Base-by-base conservation (phyloP, 2,888 invertebrate species). In the Synergus japonicus region DNA sequence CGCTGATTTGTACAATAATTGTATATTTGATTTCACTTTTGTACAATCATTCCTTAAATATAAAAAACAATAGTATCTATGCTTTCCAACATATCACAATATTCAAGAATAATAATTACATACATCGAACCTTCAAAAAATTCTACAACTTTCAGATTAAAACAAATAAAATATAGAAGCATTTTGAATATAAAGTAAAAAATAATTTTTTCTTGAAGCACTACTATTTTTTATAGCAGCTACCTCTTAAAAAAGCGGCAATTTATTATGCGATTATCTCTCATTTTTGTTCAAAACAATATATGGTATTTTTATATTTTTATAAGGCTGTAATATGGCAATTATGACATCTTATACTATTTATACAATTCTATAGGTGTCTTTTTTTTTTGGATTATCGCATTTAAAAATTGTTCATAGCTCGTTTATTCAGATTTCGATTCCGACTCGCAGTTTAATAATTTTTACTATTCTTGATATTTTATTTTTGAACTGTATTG, bases 251-350 rank as follows among this genome's bases (percentile, higher is more conserved):
- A 29, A 29, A 29, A 29, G 3, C 3, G 3, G 3, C 2, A 29
- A 29, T 29, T 2, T 29, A 29, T 29, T 29, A 29, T 29, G 29
- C 22, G 29, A 3, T 29, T 73, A 2, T 54, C 15, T 10, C 8
- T n/a, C n/a, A 67, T 18, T 67, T 67, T 73, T 73, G 1, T 22
- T 29, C n/a, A n/a, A n/a, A 49, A 37, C 10, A 37, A 54, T 54
- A 54, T 73, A 37, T 5, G 15, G 9, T 37, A n/a, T 15, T 22
- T 46, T 22, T 29, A 18, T 13, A 69, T 54, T 69, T 60, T 37
- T 37, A 44, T 54, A 73, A 73, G 37, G 41, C 69, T 69, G 46
- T 49, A 49, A 69, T 49, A 29, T 46, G 69, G 44, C 67, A 67
- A 67, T 67, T 37, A 2, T 67, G 44, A 29, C 29, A 15, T n/a